A percentile compares a stretch with the other conserved stretches of the same genome.
Conservation (phyloP, 2,113 vertebrate genomes). For the Albula glossodonta region DNA sequence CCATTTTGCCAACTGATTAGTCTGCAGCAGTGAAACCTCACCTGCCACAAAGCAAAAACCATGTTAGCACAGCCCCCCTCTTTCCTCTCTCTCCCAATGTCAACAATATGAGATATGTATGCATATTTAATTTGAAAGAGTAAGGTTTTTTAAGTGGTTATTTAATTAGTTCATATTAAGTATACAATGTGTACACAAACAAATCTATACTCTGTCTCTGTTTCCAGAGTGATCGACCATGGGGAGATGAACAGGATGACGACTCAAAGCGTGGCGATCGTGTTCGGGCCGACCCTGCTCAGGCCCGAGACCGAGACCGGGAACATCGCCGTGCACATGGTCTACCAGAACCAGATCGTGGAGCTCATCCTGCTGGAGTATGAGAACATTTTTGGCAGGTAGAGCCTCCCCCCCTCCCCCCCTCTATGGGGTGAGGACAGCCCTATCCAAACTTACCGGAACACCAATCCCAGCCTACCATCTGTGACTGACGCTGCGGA, state of each 20-base stretch:
- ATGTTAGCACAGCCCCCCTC: not conserved
- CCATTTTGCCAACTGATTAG: not conserved
- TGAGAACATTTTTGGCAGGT: conserved; percentile 83
- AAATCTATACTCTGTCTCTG: conserved; percentile 13
- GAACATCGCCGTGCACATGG: conserved; percentile 92
- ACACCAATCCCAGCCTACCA: not conserved
- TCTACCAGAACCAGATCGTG: conserved; percentile 98
- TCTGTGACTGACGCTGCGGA: not conserved
- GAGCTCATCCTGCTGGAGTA: conserved; percentile 90
- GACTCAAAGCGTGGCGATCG: conserved; percentile 91
- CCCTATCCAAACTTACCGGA: not conserved
- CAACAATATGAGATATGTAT: too few relatives aligned
- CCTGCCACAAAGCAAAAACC: not conserved
- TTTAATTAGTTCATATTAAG: too few relatives aligned
- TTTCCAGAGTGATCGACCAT: conserved; percentile 84
- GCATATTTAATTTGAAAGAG: too few relatives aligned
- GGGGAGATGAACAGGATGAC: conserved; percentile 94
- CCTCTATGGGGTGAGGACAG: conserved; percentile 4
- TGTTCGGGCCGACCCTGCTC: conserved; percentile 93
- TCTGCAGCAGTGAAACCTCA: not conserved
- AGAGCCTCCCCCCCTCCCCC: conserved; percentile 34
- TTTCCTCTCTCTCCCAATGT: not conserved
- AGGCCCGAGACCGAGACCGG: conserved; percentile 89
- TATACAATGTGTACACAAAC: too few relatives aligned
- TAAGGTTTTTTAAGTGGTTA: too few relatives aligned